Conservation (phyloP, 2,888 invertebrate species). For the Epirrhoe tristata region DNA sequence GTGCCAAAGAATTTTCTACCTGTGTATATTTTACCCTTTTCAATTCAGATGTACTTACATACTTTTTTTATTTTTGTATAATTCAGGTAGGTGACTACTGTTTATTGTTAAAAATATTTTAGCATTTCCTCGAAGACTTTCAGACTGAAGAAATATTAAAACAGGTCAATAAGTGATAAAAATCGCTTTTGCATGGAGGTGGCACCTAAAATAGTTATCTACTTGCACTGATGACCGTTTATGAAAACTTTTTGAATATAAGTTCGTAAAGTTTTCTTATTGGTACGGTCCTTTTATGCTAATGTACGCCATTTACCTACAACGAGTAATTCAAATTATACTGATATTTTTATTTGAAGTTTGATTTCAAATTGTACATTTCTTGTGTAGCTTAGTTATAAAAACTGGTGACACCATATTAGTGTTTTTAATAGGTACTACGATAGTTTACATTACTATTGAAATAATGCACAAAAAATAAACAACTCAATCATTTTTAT, state of each 20-base stretch:
- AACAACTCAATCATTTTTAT: no score
- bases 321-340: no score
- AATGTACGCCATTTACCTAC: no score
- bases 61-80: not conserved
- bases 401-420: not conserved
- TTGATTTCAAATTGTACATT: conserved; percentile 3
- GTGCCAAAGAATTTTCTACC: conserved; percentile 41
- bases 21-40: conserved; percentile 15
- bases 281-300: no score
- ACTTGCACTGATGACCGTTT: no score
- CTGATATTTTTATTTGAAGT: not conserved
- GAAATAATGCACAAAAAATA: not conserved
- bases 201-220: no score
- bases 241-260: no score
- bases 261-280: no score
- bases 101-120: not conserved
- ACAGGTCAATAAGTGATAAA: no score
- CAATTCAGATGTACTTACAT: conserved; percentile 1
- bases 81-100: not conserved
- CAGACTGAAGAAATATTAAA: no score
- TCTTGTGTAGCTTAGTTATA: conserved; percentile 11
- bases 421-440: not conserved
- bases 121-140: no score
- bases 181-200: no score
- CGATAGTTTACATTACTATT: not conserved